These are phyloP conservation scores for Lucinisca nassula DNA, from an alignment of 2,888 invertebrate species.

Conservation along the genomic window DNA sequence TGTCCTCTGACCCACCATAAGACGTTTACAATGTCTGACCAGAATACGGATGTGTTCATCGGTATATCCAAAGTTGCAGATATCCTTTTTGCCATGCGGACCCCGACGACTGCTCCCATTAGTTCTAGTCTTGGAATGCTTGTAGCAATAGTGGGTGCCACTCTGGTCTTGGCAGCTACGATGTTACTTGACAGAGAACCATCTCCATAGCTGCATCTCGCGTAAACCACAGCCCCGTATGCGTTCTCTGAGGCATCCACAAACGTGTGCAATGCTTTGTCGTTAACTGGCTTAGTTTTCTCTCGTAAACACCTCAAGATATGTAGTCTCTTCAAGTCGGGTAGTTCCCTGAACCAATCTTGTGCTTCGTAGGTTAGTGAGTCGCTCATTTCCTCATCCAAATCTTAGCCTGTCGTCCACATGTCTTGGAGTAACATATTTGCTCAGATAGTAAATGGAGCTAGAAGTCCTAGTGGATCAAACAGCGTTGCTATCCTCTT, in stretches of 20 bases:
- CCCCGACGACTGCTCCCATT: conserved; percentile 23
- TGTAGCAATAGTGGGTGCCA: conserved; percentile 40
- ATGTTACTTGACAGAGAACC: neutral
- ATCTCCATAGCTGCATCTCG: conserved; percentile 18
- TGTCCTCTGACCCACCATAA: conserved; percentile 45
- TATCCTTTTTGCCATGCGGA: neutral
- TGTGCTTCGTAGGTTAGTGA: neutral
- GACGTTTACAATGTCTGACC: conserved; percentile 1
- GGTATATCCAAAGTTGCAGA: neutral
- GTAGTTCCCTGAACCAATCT: neutral
- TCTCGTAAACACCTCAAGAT: conserved; percentile 74
- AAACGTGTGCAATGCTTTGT: conserved; percentile 46
- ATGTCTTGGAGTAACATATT: neutral
- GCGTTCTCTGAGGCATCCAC: conserved; percentile 54
- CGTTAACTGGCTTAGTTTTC: conserved; percentile 45
- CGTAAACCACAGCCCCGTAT: conserved; percentile 47
- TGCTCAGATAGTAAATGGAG: neutral
- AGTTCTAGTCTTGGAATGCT: conserved; percentile 39
- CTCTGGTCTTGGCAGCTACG: conserved; percentile 32
- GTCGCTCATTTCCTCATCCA: neutral
- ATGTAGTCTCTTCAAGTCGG: neutral
- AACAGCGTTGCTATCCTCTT: neutral
- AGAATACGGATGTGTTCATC: neutral
- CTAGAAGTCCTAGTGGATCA: no score
- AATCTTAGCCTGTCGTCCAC: neutral